Percentiles rank a stretch among this genome's conserved stretches.
Conservation (phyloP, 2,797 vertebrate genomes). For the Lacerta viridis region DNA sequence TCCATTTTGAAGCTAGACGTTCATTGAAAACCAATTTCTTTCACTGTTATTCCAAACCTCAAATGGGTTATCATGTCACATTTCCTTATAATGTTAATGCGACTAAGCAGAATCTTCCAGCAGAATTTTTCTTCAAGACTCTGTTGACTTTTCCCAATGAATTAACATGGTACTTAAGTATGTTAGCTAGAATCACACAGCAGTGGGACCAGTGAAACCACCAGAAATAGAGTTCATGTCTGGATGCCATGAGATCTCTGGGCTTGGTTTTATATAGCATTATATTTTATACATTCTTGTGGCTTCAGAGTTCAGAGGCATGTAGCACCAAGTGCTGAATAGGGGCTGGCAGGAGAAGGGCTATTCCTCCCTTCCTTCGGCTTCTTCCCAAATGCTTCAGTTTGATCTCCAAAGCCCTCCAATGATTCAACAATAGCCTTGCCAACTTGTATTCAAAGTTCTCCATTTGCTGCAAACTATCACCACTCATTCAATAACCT, state of each 20-base stretch:
- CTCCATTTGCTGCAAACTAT: too few species aligned
- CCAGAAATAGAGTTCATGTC: background rate
- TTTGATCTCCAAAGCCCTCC: too few species aligned
- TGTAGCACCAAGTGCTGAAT: too few species aligned
- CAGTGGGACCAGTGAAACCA: background rate
- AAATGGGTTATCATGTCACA: background rate
- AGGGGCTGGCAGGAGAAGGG: too few species aligned
- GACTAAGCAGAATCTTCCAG: background rate
- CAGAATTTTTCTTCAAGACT: background rate
- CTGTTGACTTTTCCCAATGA: background rate
- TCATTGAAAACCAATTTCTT: slow-evolving; percentile 6
- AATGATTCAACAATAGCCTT: too few species aligned
- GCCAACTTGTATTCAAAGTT: too few species aligned
- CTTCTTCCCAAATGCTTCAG: too few species aligned
- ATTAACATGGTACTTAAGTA: background rate
- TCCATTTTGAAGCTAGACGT: background rate
- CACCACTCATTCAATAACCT: too few species aligned
- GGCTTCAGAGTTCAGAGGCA: too few species aligned
- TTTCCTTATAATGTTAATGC: background rate
- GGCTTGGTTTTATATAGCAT: slow-evolving; percentile 11
- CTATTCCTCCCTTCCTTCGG: too few species aligned
- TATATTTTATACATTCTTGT: slow-evolving; percentile 3
- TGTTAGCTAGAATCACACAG: background rate
- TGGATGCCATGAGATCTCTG: background rate
- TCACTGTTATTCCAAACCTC: background rate